Evolutionary conservation across 2,888 invertebrate genomes (phyloP).

Genomic region (Caenorhabditis sinica): DNA sequence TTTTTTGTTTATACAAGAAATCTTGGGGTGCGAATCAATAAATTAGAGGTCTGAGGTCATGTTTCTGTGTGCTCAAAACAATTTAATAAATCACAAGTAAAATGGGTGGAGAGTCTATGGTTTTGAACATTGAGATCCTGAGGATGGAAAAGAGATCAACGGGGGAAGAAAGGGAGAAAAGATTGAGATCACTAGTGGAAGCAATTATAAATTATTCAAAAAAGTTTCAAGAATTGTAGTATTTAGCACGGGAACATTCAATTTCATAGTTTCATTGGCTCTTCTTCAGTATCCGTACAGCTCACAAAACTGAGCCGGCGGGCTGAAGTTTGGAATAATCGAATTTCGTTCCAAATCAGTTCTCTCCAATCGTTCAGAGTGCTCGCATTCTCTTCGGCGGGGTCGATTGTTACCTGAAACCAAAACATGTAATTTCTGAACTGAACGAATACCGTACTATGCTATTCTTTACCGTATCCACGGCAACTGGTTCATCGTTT

Average conservation of each 20-base stretch:
- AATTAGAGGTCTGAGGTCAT: constrained; percentile 49
- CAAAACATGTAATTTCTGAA: too few relatives aligned
- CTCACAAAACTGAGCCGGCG: constrained; percentile 69
- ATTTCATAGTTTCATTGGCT: constrained; percentile 48
- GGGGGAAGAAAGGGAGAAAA: not conserved
- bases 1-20: constrained; percentile 24
- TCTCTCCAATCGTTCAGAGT: constrained; percentile 92
- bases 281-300: constrained; percentile 53
- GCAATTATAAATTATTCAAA: not conserved
- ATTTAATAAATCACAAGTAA: constrained; percentile 31
- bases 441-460: constrained; percentile 11
- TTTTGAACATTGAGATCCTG: constrained; percentile 20
- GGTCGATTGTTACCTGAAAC: constrained; percentile 87
- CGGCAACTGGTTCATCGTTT: constrained; percentile 79
- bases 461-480: constrained; percentile 60
- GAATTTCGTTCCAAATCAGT: constrained; percentile 78
- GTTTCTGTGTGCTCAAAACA: not conserved
- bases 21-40: constrained; percentile 15
- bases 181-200: constrained; percentile 7
- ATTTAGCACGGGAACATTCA: constrained; percentile 34
- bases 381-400: constrained; percentile 94
- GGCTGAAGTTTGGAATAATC: constrained; percentile 66
- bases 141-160: constrained; percentile 21
- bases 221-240: not conserved
- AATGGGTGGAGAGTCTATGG: constrained; percentile 35